Evolutionary conservation across 1,140 invertebrate species (phyloP).

Genomic region (Chelonus insularis): DNA sequence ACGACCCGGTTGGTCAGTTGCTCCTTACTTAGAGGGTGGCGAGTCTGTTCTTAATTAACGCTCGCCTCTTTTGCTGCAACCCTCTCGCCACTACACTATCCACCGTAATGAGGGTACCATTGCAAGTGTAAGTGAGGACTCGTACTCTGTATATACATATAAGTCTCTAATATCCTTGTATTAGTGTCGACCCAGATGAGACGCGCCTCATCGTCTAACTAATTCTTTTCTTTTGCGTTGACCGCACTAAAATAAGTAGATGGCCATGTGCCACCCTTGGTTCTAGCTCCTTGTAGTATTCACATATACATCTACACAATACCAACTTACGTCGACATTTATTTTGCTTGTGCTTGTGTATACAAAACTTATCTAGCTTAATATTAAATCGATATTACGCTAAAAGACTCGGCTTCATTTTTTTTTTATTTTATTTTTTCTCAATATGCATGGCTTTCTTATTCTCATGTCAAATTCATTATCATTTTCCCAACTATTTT

Average conservation of each 20-base stretch:
- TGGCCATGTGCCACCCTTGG: conserved; percentile 48
- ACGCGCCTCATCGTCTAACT: conserved; percentile 57
- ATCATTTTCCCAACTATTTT: too few species aligned
- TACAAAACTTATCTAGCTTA: too few species aligned
- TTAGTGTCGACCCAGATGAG: conserved; percentile 57
- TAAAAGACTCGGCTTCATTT: too few species aligned
- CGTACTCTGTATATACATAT: conserved; percentile 11
- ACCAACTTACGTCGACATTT: too few species aligned
- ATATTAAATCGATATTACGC: too few species aligned
- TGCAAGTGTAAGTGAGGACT: conserved; percentile 38
- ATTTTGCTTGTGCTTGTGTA: too few species aligned
- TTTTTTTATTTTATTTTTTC: too few species aligned
- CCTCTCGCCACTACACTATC: conserved; percentile 48
- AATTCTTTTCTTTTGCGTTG: conserved; percentile 59
- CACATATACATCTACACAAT: neutral
- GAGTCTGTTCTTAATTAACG: conserved; percentile 62
- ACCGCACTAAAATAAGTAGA: conserved; percentile 58
- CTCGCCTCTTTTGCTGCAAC: conserved; percentile 59
- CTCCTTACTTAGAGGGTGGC: conserved; percentile 59
- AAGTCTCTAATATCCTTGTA: too few species aligned
- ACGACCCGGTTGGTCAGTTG: conserved; percentile 47
- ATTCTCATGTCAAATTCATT: too few species aligned
- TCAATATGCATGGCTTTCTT: too few species aligned
- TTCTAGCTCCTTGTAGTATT: conserved; percentile 13
- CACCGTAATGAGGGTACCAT: conserved; percentile 55